Percentiles rank a stretch among this genome's conserved stretches.
Conservation (phyloP, 2,113 vertebrate genomes). For the Ranitomeya variabilis region DNA sequence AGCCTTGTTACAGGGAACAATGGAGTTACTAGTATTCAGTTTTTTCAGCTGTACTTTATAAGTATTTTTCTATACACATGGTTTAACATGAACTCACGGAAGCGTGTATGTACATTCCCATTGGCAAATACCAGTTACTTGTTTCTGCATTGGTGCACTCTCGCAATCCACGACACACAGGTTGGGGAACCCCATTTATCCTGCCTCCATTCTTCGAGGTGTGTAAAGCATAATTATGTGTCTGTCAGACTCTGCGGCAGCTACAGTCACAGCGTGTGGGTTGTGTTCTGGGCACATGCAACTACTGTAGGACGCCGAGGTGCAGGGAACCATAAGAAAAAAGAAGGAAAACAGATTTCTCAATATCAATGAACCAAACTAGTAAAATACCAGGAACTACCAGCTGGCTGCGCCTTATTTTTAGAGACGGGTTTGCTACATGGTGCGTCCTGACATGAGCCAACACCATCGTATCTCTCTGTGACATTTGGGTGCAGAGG, state of each 20-base stretch:
- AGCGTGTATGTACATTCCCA: neutral
- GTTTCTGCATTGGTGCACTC: neutral
- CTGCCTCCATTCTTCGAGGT: neutral
- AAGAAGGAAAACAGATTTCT: neutral
- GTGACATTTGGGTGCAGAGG: neutral
- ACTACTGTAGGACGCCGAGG: no score
- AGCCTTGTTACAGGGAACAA: no score
- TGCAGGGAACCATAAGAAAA: neutral
- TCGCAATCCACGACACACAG: neutral
- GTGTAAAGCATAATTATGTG: neutral
- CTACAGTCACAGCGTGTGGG: neutral
- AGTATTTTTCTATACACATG: no score
- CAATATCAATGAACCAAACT: conserved; percentile 4
- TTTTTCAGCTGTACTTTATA: no score
- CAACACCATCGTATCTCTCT: no score
- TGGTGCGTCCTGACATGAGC: no score
- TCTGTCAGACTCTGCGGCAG: neutral
- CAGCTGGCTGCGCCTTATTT: no score
- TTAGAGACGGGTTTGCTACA: no score
- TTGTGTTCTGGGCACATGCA: neutral
- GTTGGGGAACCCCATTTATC: neutral
- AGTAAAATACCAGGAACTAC: neutral
- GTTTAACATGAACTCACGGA: no score
- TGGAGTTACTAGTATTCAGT: no score
- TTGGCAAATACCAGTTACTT: neutral